Base-by-base conservation (phyloP, 2,113 vertebrate species). In the Triplophysa rosa region DNA sequence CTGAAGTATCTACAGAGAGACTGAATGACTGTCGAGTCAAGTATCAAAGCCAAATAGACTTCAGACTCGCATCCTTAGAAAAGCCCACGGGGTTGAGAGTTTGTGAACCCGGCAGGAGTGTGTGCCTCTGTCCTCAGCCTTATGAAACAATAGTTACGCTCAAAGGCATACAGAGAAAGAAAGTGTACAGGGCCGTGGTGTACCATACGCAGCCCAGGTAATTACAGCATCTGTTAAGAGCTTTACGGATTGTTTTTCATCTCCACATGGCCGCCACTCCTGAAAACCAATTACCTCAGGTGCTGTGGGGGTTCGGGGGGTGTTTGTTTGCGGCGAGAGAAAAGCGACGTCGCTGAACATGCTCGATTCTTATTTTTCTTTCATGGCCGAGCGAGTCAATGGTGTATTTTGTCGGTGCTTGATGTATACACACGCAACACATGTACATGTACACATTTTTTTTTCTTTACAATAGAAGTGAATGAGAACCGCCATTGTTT, bases 151-250 rank as follows among this genome's bases (percentile, higher is more conserved):
- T 16, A 72, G 70, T 23, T 42, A 6, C 11, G 33, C 65, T 61
- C 56, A 33, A 19, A 62, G 65, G n/a, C 67, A 80, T 13, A 78
- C 67, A 62, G 66, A 88, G 73, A 85, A 64, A 79, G 69, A 86
- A 73, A 84, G 77, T 74, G 49, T 76, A 58, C 70, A 78, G 80
- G 71, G 80, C 83, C 78, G 67, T 19, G 65, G 82, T 86, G 86
- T 81, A 83, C 80, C 86, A 76, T 88, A 82, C 63, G 84, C 85
- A 89, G 88, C 90, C 89, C 86, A 92, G 91, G 90, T 91, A 92
- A 92, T 94, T 93, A 92, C 87, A 90, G 90, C 92, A 92, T 93
- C 90, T 94, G 92, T 91, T 94, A 92, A 90, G 90, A 88, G 91
- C 84, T 87, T 87, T 89, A 86, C 85, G 87, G 87, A 92, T 90